Conservation (phyloP, 2,113 vertebrate species). For the Pyxicephalus adspersus region DNA sequence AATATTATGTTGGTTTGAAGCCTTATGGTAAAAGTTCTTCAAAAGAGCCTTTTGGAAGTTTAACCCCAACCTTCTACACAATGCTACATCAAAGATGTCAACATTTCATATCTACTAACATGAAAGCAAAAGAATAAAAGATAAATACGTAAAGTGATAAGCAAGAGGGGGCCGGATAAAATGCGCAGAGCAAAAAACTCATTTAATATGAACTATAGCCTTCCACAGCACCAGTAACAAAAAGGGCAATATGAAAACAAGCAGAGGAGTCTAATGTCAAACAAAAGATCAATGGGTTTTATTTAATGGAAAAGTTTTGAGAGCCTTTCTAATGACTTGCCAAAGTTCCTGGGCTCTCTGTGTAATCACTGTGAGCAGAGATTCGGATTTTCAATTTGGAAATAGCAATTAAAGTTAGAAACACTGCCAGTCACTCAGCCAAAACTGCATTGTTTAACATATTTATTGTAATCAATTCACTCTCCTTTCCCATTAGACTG, state of each 20-base stretch:
- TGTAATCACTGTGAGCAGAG: slow-evolving; percentile 9
- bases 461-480: slow-evolving; percentile 47
- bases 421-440: slow-evolving; percentile 16
- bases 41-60: too few species aligned
- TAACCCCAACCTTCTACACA: too few species aligned
- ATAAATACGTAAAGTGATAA: too few species aligned
- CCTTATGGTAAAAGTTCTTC: too few species aligned
- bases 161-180: too few species aligned
- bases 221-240: not conserved
- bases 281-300: slow-evolving; percentile 40
- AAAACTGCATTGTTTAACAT: slow-evolving; percentile 43
- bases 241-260: slow-evolving; percentile 18
- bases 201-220: not conserved
- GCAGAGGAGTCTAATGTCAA: slow-evolving; percentile 32
- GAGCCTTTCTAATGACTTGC: slow-evolving; percentile 42
- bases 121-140: too few species aligned
- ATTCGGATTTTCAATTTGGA: slow-evolving; percentile 25
- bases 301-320: slow-evolving; percentile 51
- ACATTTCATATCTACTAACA: too few species aligned
- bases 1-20: too few species aligned
- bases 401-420: slow-evolving; percentile 34
- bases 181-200: not conserved
- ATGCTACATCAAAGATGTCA: too few species aligned
- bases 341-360: slow-evolving; percentile 12
- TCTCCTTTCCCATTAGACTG: not conserved